These are phyloP conservation scores for Brevimyrus niger DNA, from an alignment of 2,113 vertebrate genomes.

Conservation along the genomic window DNA sequence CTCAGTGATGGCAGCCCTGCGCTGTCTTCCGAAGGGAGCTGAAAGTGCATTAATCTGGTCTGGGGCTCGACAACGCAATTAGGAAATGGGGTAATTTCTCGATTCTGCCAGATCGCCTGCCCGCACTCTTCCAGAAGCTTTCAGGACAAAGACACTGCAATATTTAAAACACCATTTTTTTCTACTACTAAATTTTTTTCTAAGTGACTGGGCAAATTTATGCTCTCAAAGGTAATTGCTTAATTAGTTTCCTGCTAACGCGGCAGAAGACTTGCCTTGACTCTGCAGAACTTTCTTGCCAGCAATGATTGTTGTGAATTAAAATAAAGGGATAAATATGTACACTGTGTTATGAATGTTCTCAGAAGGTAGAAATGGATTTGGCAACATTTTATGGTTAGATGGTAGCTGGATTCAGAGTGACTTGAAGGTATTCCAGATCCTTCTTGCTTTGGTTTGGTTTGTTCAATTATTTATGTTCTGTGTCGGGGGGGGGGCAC, in stretches of 20 bases:
- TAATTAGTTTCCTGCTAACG: background rate
- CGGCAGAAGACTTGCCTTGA: background rate
- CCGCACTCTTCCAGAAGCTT: background rate
- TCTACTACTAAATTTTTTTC: background rate
- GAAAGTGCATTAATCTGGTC: background rate
- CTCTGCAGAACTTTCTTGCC: background rate
- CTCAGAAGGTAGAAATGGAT: background rate
- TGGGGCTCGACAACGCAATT: background rate
- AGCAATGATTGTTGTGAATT: background rate
- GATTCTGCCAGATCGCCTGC: background rate
- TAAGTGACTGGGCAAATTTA: slow-evolving; percentile 7
- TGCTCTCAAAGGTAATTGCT: background rate
- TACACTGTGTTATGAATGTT: background rate
- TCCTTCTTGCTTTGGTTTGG: background rate
- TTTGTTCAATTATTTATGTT: background rate
- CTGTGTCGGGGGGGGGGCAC: background rate
- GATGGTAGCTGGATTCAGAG: background rate
- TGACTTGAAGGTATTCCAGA: background rate
- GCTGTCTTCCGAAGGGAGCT: background rate
- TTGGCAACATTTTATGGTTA: background rate
- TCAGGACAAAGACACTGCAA: background rate
- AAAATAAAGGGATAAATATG: background rate
- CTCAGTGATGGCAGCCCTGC: background rate
- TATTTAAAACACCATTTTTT: background rate
- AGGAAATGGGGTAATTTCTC: background rate